Evolutionary conservation across 2,888 invertebrate species (phyloP).

Genomic region (Phytoseiulus persimilis): DNA sequence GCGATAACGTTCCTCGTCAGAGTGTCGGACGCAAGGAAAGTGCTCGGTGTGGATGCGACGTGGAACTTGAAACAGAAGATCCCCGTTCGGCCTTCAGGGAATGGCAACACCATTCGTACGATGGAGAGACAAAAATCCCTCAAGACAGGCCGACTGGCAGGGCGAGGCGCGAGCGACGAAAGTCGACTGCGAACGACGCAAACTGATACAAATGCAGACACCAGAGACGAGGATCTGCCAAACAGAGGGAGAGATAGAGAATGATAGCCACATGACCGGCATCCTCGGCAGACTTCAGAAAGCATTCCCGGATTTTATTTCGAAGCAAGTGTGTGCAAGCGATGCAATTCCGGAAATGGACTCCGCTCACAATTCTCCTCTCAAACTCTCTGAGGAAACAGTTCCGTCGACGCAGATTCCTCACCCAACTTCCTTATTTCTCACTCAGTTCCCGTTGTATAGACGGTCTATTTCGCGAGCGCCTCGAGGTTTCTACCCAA

Average conservation of each 20-base stretch:
- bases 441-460: too few relatives aligned
- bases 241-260: neutral
- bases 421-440: neutral
- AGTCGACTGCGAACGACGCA: slow-evolving; percentile 25
- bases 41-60: neutral
- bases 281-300: neutral
- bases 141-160: neutral
- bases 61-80: neutral
- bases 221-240: neutral
- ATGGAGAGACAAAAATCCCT: neutral
- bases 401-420: neutral
- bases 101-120: neutral
- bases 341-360: neutral
- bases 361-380: neutral
- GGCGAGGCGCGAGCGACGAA: slow-evolving; percentile 9
- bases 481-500: too few relatives aligned
- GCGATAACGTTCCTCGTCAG: too few relatives aligned
- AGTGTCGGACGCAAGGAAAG: neutral
- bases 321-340: neutral
- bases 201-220: slow-evolving; percentile 36
- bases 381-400: neutral
- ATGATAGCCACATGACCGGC: neutral
- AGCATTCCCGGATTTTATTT: neutral
- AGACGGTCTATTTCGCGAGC: too few relatives aligned
- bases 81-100: neutral